Evolutionary conservation across 1,140 invertebrate species (phyloP).

Genomic region (Trachymyrmex cornetzi): DNA sequence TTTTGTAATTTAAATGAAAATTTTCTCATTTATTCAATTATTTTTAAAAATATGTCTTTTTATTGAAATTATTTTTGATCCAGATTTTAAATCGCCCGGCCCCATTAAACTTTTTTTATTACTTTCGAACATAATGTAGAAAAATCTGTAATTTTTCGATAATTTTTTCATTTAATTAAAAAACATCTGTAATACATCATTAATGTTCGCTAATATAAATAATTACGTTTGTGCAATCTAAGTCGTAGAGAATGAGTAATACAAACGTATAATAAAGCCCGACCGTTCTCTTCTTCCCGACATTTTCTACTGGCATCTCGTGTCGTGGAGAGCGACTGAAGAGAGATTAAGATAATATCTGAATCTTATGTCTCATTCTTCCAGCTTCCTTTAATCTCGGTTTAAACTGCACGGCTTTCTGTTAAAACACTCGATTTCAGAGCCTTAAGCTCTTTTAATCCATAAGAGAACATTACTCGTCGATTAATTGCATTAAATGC

Average conservation of each 20-base stretch:
- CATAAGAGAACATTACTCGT: conserved; percentile 60
- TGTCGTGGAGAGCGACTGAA: conserved; percentile 34
- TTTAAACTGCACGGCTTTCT: conserved; percentile 61
- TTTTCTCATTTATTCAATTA: too few species aligned
- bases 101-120: too few species aligned
- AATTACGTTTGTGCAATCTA: conserved; percentile 22
- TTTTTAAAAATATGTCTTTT: too few species aligned
- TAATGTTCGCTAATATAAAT: conserved; percentile 21
- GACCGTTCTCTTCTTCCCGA: conserved; percentile 2
- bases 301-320: neutral
- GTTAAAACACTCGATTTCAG: conserved; percentile 62
- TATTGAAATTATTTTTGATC: too few species aligned
- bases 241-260: neutral
- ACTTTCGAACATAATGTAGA: too few species aligned
- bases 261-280: conserved; percentile 28
- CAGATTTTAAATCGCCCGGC: too few species aligned
- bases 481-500: conserved; percentile 64
- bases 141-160: too few species aligned
- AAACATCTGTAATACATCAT: too few species aligned
- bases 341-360: conserved; percentile 64
- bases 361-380: conserved; percentile 63
- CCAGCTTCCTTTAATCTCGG: conserved; percentile 55
- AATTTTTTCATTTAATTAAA: too few species aligned
- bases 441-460: conserved; percentile 55
- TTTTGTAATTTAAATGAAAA: too few species aligned